These are phyloP conservation scores for Tretioscincus oriximinensis DNA, from an alignment of 2,113 vertebrate genomes.

Conservation along the genomic window DNA sequence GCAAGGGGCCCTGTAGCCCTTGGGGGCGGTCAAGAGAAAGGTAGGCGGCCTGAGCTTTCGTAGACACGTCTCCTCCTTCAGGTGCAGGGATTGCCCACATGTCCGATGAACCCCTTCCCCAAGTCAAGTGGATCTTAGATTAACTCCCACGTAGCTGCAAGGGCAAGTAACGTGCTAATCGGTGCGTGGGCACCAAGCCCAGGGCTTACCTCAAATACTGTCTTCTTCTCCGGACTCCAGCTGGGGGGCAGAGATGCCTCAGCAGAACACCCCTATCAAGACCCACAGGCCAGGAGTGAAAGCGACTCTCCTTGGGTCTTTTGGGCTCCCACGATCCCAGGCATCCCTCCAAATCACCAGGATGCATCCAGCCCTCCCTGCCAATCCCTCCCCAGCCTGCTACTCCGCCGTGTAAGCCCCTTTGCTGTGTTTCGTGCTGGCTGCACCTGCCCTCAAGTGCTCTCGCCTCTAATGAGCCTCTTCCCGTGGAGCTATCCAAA, in stretches of 20 bases:
- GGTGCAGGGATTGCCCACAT: neutral
- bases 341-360: neutral
- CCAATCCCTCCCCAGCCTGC: neutral
- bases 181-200: neutral
- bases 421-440: neutral
- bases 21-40: no score
- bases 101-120: neutral
- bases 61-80: no score
- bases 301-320: neutral
- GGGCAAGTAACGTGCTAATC: neutral
- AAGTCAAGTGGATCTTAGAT: neutral
- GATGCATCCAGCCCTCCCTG: neutral
- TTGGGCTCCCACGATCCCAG: neutral
- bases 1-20: no score
- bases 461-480: slow-evolving; percentile 6
- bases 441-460: neutral
- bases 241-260: neutral
- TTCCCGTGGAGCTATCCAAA: slow-evolving; percentile 3
- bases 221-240: neutral
- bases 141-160: neutral
- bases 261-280: neutral
- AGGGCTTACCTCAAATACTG: slow-evolving; percentile 5
- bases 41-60: no score
- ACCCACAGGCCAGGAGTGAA: neutral
- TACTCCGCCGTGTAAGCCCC: neutral